phyloP scores from a whole-genome alignment of 1,140 invertebrate genomes.

The Contarinia nasturtii region DNA sequence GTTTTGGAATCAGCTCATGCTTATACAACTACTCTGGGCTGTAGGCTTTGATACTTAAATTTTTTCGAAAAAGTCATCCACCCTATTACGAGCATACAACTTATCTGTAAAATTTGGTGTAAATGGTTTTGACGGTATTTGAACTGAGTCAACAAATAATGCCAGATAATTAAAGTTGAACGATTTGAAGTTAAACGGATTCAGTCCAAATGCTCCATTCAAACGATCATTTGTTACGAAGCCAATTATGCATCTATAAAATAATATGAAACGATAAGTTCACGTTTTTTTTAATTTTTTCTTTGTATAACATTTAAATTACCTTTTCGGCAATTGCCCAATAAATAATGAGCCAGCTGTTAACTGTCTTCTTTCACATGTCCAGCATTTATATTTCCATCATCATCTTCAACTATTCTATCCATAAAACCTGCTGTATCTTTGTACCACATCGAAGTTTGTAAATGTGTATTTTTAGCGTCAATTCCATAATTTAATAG shows the following conservation, averaged over 20 bases:
- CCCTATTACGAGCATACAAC: constrained; percentile 9
- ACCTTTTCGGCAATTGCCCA: constrained; percentile 20
- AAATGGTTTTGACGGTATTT: not conserved
- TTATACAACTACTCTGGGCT: too few relatives aligned
- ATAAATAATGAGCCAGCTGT: constrained; percentile 7
- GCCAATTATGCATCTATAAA: constrained; percentile 4
- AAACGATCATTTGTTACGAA: constrained; percentile 16
- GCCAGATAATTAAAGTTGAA: constrained; percentile 16
- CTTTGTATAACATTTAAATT: too few relatives aligned
- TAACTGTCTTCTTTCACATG: too few relatives aligned
- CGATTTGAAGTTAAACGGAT: constrained; percentile 23
- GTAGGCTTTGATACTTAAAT: too few relatives aligned
- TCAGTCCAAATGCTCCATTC: constrained; percentile 17
- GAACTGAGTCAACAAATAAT: constrained; percentile 15
- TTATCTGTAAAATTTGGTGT: constrained; percentile 2
- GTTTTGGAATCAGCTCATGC: too few relatives aligned
- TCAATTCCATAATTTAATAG: not conserved
- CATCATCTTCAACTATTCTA: too few relatives aligned
- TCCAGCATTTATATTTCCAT: too few relatives aligned
- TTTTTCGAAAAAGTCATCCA: too few relatives aligned
- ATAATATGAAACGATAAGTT: too few relatives aligned
- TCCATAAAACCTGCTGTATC: too few relatives aligned
- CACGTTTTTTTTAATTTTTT: too few relatives aligned
- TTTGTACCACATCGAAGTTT: too few relatives aligned
- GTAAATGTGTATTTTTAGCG: not conserved